phyloP scores from a whole-genome alignment of 2,797 vertebrate species.

The Sebastes goodei region DNA sequence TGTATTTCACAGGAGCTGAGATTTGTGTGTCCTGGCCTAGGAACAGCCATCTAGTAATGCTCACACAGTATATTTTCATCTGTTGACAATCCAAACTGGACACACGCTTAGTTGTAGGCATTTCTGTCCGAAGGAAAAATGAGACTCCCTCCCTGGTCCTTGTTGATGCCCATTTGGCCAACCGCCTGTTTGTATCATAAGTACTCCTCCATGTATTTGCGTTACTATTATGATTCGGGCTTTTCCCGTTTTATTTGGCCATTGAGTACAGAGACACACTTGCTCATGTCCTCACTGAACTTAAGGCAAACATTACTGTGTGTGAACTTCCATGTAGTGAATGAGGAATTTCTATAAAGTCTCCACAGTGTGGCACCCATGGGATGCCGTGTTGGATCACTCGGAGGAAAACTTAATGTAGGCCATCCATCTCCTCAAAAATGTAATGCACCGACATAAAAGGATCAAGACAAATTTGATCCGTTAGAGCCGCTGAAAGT shows the following conservation, averaged over 20 bases:
- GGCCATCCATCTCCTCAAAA: constrained; percentile 57
- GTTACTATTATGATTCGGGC: constrained; percentile 83
- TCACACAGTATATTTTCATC: constrained; percentile 84
- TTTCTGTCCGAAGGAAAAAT: constrained; percentile 82
- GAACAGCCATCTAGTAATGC: constrained; percentile 77
- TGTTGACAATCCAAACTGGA: constrained; percentile 86
- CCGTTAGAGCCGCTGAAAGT: constrained; percentile 12
- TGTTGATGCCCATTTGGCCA: constrained; percentile 74
- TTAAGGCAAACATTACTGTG: constrained; percentile 71
- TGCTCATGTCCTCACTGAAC: constrained; percentile 78
- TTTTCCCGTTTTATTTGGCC: constrained; percentile 84
- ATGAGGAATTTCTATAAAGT: constrained; percentile 60
- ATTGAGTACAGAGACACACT: constrained; percentile 73
- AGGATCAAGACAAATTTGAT: constrained; percentile 51
- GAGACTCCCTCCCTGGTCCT: constrained; percentile 75
- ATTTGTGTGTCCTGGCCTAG: constrained; percentile 83
- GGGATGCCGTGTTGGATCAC: constrained; percentile 57
- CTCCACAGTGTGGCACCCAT: constrained; percentile 39
- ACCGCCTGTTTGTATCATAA: constrained; percentile 72
- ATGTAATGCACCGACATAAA: constrained; percentile 50
- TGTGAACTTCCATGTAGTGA: constrained; percentile 64
- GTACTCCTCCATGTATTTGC: constrained; percentile 81
- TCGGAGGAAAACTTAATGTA: constrained; percentile 55
- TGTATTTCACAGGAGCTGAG: constrained; percentile 72
- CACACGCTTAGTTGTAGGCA: constrained; percentile 83